Conservation (phyloP, 1,140 invertebrate genomes). For the Chionoecetes opilio region DNA sequence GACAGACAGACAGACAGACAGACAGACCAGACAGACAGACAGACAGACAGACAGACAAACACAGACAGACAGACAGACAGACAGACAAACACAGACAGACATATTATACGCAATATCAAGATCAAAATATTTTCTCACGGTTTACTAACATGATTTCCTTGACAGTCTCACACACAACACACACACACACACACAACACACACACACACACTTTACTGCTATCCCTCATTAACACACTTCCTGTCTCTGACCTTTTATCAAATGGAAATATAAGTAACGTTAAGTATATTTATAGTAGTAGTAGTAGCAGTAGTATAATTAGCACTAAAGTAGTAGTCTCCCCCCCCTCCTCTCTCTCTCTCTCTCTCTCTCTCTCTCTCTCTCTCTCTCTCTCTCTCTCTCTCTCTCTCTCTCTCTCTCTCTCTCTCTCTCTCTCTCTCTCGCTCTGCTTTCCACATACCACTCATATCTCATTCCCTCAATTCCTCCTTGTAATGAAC, state of each 20-base stretch:
- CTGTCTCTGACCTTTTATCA: background rate
- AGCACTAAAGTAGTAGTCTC: background rate
- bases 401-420: background rate
- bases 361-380: constrained; percentile 48
- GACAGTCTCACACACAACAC: background rate
- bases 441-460: background rate
- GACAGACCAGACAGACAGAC: background rate
- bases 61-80: background rate
- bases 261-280: background rate
- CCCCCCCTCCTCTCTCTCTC: background rate
- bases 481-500: background rate
- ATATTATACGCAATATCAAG: no score
- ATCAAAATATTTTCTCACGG: background rate
- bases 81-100: background rate
- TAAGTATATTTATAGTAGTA: background rate
- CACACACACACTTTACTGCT: background rate
- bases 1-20: background rate
- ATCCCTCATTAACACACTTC: background rate
- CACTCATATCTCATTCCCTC: no score
- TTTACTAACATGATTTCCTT: background rate
- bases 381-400: background rate
- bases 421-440: background rate
- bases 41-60: background rate
- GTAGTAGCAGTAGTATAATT: background rate
- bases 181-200: constrained; percentile 21